Conservation (phyloP, 2,888 invertebrate genomes). For the Trichogramma dendrolimi region DNA sequence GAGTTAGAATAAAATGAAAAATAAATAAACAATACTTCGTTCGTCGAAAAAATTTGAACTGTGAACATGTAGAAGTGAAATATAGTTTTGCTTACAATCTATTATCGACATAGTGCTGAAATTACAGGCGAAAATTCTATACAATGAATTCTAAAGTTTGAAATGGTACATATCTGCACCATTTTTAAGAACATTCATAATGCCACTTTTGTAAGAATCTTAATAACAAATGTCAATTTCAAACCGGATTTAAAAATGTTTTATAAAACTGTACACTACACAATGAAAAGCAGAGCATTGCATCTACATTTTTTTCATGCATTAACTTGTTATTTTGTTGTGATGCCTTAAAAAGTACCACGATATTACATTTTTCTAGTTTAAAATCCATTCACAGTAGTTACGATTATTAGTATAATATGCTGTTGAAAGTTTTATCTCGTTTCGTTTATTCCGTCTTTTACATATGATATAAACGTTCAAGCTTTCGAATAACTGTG, state of each 20-base stretch:
- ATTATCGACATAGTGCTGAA: slow-evolving; percentile 29
- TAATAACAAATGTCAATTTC: slow-evolving; percentile 26
- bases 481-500: too few species aligned
- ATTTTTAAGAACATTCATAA: slow-evolving; percentile 25
- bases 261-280: slow-evolving; percentile 31
- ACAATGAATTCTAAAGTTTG: slow-evolving; percentile 27
- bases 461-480: too few species aligned
- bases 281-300: slow-evolving; percentile 28
- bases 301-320: slow-evolving; percentile 20
- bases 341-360: slow-evolving; percentile 21
- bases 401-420: too few species aligned
- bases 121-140: slow-evolving; percentile 25
- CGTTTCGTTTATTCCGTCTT: too few species aligned
- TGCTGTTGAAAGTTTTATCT: too few species aligned
- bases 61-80: slow-evolving; percentile 9
- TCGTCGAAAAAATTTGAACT: slow-evolving; percentile 12
- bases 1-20: too few species aligned
- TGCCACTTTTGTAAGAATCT: slow-evolving; percentile 28
- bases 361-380: slow-evolving; percentile 15
- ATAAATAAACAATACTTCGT: slow-evolving; percentile 12
- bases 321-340: slow-evolving; percentile 8
- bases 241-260: slow-evolving; percentile 25
- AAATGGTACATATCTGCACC: slow-evolving; percentile 12
- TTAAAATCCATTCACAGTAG: slow-evolving; percentile 11
- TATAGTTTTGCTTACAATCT: slow-evolving; percentile 18